phyloP scores from a whole-genome alignment of 2,797 vertebrate species.

The Characodon lateralis region DNA sequence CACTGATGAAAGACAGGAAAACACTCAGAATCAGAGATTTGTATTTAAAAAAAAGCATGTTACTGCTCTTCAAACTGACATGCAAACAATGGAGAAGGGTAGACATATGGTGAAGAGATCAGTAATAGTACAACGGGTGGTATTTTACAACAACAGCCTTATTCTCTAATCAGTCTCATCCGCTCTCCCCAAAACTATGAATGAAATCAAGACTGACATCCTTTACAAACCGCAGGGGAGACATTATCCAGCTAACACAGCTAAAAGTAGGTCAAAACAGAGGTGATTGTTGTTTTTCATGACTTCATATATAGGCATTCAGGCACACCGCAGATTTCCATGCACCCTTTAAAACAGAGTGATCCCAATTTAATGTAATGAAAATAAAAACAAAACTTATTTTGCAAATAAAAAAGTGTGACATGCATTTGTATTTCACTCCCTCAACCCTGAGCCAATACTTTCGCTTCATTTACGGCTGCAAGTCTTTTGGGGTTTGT shows the following conservation, averaged over 20 bases:
- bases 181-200: conserved; percentile 54
- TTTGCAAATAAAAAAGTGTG: too few relatives aligned
- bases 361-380: too few relatives aligned
- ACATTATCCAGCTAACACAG: conserved; percentile 12
- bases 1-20: conserved; percentile 76
- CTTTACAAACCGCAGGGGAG: conserved; percentile 6
- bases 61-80: conserved; percentile 8
- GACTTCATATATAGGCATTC: neutral
- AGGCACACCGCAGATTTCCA: neutral
- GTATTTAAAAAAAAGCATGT: neutral
- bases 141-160: conserved; percentile 61
- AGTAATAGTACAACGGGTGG: conserved; percentile 45
- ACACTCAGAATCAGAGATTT: neutral
- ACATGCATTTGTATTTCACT: too few relatives aligned
- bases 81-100: conserved; percentile 1
- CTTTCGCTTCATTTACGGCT: too few relatives aligned
- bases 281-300: neutral
- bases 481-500: too few relatives aligned
- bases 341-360: neutral
- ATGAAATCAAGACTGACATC: conserved; percentile 34
- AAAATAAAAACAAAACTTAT: too few relatives aligned
- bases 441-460: too few relatives aligned
- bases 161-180: conserved; percentile 68
- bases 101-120: conserved; percentile 68
- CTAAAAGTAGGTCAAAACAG: conserved; percentile 13